Evolutionary conservation across 2,888 invertebrate genomes (phyloP).

Genomic region (Catocala nupta): DNA sequence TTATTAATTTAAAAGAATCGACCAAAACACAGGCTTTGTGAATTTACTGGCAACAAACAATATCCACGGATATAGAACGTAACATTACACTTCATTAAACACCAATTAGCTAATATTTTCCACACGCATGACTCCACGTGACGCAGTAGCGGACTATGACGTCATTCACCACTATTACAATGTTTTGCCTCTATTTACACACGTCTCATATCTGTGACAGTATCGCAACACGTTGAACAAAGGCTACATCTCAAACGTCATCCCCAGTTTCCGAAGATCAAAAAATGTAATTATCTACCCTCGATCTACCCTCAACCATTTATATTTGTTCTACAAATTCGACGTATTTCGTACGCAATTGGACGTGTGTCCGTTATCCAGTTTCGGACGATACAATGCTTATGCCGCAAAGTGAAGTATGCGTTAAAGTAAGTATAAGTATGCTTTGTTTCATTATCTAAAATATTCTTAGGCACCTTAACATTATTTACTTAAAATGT

Average conservation of each 20-base stretch:
- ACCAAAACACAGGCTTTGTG: too few species aligned
- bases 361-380: constrained; percentile 62
- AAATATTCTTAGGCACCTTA: too few species aligned
- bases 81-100: constrained; percentile 40
- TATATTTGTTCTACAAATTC: constrained; percentile 88
- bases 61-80: constrained; percentile 12
- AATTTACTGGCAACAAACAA: neutral
- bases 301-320: constrained; percentile 86
- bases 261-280: constrained; percentile 82
- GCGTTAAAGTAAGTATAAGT: too few species aligned
- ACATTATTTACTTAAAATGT: too few species aligned
- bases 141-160: constrained; percentile 37
- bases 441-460: too few species aligned
- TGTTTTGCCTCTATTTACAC: constrained; percentile 57
- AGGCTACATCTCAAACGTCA: constrained; percentile 68
- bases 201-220: constrained; percentile 76
- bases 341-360: constrained; percentile 82
- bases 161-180: constrained; percentile 31
- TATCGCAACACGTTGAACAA: constrained; percentile 77
- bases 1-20: too few species aligned
- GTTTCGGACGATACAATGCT: constrained; percentile 14
- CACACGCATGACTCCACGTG: constrained; percentile 27
- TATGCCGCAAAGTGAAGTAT: too few species aligned
- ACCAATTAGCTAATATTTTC: constrained; percentile 40
- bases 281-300: constrained; percentile 88